phyloP scores from a whole-genome alignment of 2,797 vertebrate genomes.

The Eremophila alpestris region DNA sequence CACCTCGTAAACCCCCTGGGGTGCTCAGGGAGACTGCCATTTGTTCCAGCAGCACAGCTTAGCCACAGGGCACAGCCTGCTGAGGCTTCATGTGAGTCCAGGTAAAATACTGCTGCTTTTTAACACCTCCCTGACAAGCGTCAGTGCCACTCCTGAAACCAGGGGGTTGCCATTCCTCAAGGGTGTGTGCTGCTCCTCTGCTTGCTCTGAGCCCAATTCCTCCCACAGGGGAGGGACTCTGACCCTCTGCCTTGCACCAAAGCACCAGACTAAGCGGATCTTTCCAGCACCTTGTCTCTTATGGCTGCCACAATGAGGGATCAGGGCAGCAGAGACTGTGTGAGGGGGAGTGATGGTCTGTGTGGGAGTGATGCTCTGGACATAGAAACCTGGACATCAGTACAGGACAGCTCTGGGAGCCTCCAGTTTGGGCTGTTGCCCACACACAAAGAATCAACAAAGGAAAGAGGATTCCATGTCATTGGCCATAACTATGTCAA shows the following conservation, averaged over 20 bases:
- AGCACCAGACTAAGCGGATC: no score
- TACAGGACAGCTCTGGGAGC: neutral
- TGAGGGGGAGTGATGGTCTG: neutral
- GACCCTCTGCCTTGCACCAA: neutral
- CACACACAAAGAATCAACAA: neutral
- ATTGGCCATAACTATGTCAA: neutral
- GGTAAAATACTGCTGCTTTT: neutral
- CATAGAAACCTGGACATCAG: neutral
- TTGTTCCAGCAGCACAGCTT: neutral
- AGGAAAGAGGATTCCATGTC: neutral
- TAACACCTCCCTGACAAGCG: neutral
- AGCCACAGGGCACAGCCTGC: neutral
- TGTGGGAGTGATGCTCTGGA: neutral
- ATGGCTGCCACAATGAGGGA: neutral
- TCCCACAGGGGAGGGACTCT: neutral
- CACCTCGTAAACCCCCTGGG: rapidly evolving
- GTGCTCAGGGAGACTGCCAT: neutral
- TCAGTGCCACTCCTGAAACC: neutral
- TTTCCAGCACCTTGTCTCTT: neutral
- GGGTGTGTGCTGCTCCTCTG: neutral
- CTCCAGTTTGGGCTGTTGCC: neutral
- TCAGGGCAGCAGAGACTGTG: neutral
- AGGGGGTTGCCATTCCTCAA: neutral
- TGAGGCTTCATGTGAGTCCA: neutral
- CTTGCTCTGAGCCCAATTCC: neutral